Conservation (phyloP, 2,113 vertebrate genomes). For the Ardeotis arabs region DNA sequence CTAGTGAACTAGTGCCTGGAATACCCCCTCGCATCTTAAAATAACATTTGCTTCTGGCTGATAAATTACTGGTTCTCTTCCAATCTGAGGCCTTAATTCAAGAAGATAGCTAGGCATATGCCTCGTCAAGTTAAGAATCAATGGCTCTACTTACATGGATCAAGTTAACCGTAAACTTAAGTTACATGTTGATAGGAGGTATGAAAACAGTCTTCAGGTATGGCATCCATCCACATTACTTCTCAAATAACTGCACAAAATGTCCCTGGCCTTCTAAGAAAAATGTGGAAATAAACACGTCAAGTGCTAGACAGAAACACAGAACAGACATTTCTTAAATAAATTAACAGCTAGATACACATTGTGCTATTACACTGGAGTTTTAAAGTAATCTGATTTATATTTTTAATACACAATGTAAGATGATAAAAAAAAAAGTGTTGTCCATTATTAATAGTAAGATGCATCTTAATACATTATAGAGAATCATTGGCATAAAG, state of each 20-base stretch:
- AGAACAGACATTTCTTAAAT: neutral
- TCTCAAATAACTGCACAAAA: constrained; percentile 9
- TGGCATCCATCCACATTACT: neutral
- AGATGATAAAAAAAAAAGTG: neutral
- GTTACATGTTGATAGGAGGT: neutral
- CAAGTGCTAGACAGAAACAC: neutral
- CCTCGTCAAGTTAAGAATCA: neutral
- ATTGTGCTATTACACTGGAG: neutral
- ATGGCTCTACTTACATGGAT: neutral
- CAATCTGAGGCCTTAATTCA: neutral
- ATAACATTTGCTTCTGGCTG: neutral
- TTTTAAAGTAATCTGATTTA: neutral
- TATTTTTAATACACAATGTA: neutral
- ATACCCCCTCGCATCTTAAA: neutral
- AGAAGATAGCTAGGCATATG: neutral
- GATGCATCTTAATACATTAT: neutral
- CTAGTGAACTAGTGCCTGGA: neutral
- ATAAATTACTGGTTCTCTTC: neutral
- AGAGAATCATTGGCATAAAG: neutral
- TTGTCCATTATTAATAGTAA: neutral
- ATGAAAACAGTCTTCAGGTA: neutral
- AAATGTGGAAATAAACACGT: constrained; percentile 2
- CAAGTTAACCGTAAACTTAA: neutral
- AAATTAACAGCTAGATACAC: neutral
- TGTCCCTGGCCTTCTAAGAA: neutral